These are phyloP conservation scores for Ectobius pallidus DNA, from an alignment of 2,888 invertebrate genomes.

Conservation along the genomic window DNA sequence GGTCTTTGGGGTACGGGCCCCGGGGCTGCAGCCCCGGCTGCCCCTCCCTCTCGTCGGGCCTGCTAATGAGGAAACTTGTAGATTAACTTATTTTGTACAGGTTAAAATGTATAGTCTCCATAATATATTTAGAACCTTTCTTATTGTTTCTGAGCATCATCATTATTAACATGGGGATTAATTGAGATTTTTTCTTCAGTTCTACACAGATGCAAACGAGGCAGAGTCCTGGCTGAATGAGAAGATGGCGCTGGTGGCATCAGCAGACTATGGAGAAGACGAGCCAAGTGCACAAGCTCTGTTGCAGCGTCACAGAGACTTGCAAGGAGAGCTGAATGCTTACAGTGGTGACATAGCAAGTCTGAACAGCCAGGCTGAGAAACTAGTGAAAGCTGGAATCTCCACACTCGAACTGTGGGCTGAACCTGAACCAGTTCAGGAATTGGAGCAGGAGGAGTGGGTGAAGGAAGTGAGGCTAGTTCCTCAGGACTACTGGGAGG, in stretches of 20 bases:
- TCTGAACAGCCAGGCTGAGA: constrained; percentile 78
- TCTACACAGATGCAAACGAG: constrained; percentile 97
- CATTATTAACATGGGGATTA: too few species aligned
- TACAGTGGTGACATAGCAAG: constrained; percentile 86
- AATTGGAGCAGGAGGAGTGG: constrained; percentile 73
- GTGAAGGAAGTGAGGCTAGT: constrained; percentile 81
- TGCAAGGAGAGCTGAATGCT: constrained; percentile 88
- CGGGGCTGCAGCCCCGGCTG: too few species aligned
- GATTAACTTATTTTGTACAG: too few species aligned
- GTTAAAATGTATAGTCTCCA: too few species aligned
- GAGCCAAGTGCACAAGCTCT: constrained; percentile 90
- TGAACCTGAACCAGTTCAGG: constrained; percentile 66
- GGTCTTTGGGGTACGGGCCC: too few species aligned
- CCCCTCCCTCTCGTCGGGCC: too few species aligned
- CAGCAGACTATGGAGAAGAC: constrained; percentile 90
- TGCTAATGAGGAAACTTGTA: too few species aligned
- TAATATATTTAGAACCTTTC: too few species aligned
- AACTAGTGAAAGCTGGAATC: constrained; percentile 77
- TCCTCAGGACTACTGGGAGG: constrained; percentile 92
- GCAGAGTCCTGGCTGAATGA: constrained; percentile 98
- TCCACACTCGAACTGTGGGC: constrained; percentile 67
- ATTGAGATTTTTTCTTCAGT: constrained; percentile 61
- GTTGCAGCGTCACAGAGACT: constrained; percentile 82
- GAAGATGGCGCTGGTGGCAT: constrained; percentile 88
- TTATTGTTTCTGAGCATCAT: too few species aligned